Percentiles rank a stretch among this genome's conserved stretches.
phyloP scores from a whole-genome alignment of 2,113 vertebrate species.

The Brachypteracias leptosomus region DNA sequence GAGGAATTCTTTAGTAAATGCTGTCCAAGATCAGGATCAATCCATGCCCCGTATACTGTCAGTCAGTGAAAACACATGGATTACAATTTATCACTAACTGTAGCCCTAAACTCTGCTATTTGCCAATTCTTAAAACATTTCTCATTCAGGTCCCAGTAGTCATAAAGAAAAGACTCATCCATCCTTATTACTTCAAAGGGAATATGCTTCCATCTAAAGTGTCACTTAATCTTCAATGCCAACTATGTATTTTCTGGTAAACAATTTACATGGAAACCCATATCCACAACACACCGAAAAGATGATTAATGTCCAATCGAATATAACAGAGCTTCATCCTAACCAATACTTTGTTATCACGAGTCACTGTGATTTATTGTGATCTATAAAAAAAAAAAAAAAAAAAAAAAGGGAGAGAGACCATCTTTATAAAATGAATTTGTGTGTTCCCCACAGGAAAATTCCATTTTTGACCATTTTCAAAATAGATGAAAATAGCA shows the following conservation, averaged over 20 bases:
- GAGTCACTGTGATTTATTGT: slow-evolving; percentile 29
- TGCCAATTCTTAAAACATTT: background rate
- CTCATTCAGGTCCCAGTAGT: background rate
- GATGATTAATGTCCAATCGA: slow-evolving; percentile 32
- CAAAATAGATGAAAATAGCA: background rate
- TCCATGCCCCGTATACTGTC: background rate
- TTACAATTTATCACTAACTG: background rate
- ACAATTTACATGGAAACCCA: slow-evolving; percentile 17
- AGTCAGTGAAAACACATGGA: background rate
- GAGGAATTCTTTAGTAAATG: background rate
- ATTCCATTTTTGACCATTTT: background rate
- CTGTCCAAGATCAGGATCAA: background rate
- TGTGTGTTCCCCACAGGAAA: background rate
- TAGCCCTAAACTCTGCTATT: background rate
- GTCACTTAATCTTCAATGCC: slow-evolving; percentile 36
- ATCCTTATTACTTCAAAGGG: slow-evolving; percentile 36
- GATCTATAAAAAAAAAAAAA: background rate
- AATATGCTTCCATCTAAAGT: slow-evolving; percentile 27
- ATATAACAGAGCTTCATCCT: slow-evolving; percentile 6
- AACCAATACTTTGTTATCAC: slow-evolving; percentile 32
- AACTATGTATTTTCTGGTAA: background rate
- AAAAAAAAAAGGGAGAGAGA: background rate
- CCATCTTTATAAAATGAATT: background rate
- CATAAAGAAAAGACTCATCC: slow-evolving; percentile 28
- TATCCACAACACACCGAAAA: background rate